These are phyloP conservation scores for Beaufortia kweichowensis DNA, from an alignment of 2,113 vertebrate genomes.

Conservation along the genomic window DNA sequence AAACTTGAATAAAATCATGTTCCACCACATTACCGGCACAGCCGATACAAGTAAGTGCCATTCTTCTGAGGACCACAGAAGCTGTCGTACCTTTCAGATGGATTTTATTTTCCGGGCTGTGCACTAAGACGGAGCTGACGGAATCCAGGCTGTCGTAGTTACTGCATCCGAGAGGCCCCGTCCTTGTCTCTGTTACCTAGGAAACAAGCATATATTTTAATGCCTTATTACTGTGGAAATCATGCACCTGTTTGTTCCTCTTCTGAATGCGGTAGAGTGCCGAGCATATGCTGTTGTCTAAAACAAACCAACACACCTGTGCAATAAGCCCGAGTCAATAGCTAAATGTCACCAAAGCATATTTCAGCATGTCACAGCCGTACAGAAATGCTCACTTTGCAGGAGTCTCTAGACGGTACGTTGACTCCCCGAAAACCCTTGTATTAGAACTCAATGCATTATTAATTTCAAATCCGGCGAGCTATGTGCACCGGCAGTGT, in stretches of 20 bases:
- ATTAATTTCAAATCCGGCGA: constrained; percentile 44
- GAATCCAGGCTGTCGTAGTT: constrained; percentile 99
- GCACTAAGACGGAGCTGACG: constrained; percentile 95
- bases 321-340: constrained; percentile 41
- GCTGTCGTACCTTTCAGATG: constrained; percentile 87
- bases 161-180: constrained; percentile 95
- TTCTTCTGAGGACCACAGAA: background rate
- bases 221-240: constrained; percentile 57
- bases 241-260: constrained; percentile 63
- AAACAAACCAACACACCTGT: constrained; percentile 39
- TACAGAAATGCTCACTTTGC: constrained; percentile 17
- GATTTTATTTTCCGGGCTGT: constrained; percentile 98
- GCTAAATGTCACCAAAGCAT: constrained; percentile 42
- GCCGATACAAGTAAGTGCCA: background rate
- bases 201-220: constrained; percentile 61
- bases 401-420: constrained; percentile 7
- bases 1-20: background rate
- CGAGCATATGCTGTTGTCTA: constrained; percentile 39
- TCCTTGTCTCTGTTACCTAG: constrained; percentile 97
- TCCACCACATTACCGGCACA: background rate
- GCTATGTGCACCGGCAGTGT: background rate
- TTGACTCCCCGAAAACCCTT: background rate
- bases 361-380: constrained; percentile 17
- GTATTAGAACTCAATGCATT: constrained; percentile 18
- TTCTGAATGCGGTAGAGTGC: constrained; percentile 46